Base-by-base conservation (phyloP, 2,888 invertebrate genomes). In the Lepetodrilus schrolli region DNA sequence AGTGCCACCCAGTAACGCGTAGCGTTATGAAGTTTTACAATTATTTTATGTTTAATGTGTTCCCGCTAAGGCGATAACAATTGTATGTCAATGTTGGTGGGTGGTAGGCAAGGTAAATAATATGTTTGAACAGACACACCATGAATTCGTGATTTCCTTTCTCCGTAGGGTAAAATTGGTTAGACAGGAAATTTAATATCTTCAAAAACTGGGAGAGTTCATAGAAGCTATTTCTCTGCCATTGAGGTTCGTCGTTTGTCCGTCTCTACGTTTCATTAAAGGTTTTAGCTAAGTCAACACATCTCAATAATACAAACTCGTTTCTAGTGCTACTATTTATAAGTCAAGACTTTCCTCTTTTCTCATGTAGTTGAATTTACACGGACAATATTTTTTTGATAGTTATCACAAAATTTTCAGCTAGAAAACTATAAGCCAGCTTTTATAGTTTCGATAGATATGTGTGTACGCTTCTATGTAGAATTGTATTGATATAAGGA, bases 131-230 rank as follows among this genome's bases (percentile, higher is more conserved):
- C 58, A 58, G n/a, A 58, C 58, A 30, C 58, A 17, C 30, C 30
- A 58, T 58, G 58, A 58, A 58, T 58, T 58, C 34, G 58, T 58
- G 58, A 58, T 58, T 58, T 58, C 34, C 58, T 30, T 58, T 30
- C 7, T 17, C 21, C 26, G 20, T 58, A 1, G 17, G 10, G 26
- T 30, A 58, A 58, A 58, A 30, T 58, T 23, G 58, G 30, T 30
- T 30, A 58, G 58, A 26, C 58, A 17, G 30, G 58, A 58, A 58
- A 58, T 58, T 58, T 58, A 58, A 58, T 58, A 58, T 58, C 34
- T 58, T 58, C 58, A 7, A 34, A 48, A 2, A 30, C 58, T 34
- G 8, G 4, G 30, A 26, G 58, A 3, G 4, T n/a, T 30, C 17
- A 30, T 30, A 30, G 34, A 58, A 17, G 10, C 4, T 17, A 43